Evolutionary conservation across 30 jellyfish, hydroid and myxozoan genomes (phyloP), one percentile per base, ranked within the genome.

Genomic region (Aurelia aurita): DNA sequence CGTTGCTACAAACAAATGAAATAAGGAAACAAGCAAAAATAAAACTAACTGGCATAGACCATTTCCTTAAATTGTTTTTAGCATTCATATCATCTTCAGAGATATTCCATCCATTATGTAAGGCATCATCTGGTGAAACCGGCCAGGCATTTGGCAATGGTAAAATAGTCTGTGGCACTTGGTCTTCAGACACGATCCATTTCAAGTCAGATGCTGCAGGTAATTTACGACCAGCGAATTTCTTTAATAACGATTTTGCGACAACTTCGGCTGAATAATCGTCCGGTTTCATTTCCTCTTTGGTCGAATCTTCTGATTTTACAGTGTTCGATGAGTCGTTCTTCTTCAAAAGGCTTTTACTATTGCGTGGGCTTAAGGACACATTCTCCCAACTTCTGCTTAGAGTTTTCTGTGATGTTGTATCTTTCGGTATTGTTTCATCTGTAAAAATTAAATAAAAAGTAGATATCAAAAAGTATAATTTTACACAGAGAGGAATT

Each of bases 141-240:
- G 97, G 97, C 95, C 96, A 87, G 10, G 97, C 97, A 57, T 53
- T 87, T 14, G 98, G 98, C 21, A 93, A 72, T 15, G 98, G 98
- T 5, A 93, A 91, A 1, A 93, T 78, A 19, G 69, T 68, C 47
- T 93, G 98, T 55, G 98, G 97, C 23, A 77, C 98, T 29, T 93
- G 97, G 22, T 73, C 95, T 74, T 93, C 97, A 12, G 96, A 58
- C 31, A 93, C 96, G 75, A 93, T 88, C 98, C 98, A 93, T 53
- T 81, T 93, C 84, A 93, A 62, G 23, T 93, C 98, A 1, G 98
- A 93, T 19, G 98, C 98, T 3, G 97, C 97, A 9, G 98, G 98
- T 16, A 93, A 47, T 55, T 76, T 77, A 26, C 89, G 96, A 22
- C 92, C 91, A 32, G 79, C 93, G 74, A 93, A 93, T 67, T 93